Conservation (phyloP, 2,888 invertebrate genomes). For the Agapostemon virescens region DNA sequence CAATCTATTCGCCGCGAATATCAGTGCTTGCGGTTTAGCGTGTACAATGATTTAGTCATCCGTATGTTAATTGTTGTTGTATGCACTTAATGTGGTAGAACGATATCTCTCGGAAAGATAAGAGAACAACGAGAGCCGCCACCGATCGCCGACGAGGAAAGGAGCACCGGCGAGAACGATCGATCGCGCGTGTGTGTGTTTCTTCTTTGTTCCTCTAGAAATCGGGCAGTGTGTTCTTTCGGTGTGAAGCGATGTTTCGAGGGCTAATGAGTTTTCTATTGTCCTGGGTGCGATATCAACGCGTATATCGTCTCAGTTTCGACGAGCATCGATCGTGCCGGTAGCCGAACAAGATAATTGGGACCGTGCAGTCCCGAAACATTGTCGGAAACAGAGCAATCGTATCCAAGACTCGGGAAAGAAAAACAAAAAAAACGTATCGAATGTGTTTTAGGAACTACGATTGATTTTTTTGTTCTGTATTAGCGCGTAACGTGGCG, state of each 20-base stretch:
- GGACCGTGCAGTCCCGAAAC: slow-evolving; percentile 22
- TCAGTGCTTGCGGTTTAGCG: slow-evolving; percentile 47
- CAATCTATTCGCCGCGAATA: slow-evolving; percentile 47
- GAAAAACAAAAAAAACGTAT: too few species aligned
- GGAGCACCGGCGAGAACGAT: slow-evolving; percentile 18
- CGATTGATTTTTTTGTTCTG: slow-evolving; percentile 19
- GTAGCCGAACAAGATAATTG: slow-evolving; percentile 8
- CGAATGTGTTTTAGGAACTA: slow-evolving; percentile 16
- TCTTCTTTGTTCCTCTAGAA: slow-evolving; percentile 28
- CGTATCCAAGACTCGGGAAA: not conserved
- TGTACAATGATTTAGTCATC: slow-evolving; percentile 64
- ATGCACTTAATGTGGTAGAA: slow-evolving; percentile 45
- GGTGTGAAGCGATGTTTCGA: slow-evolving; percentile 21
- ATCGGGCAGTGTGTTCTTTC: slow-evolving; percentile 26
- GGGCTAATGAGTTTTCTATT: slow-evolving; percentile 14
- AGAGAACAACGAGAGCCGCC: slow-evolving; percentile 5
- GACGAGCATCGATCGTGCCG: slow-evolving; percentile 23
- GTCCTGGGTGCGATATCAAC: slow-evolving; percentile 11
- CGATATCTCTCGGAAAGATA: slow-evolving; percentile 32
- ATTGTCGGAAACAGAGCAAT: slow-evolving; percentile 20
- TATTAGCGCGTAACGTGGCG: not conserved
- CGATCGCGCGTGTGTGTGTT: too few species aligned
- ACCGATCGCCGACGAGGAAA: slow-evolving; percentile 20
- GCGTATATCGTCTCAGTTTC: slow-evolving; percentile 19
- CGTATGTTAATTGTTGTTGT: slow-evolving; percentile 57